These are phyloP conservation scores for Disparrhopalites patrizii DNA, from an alignment of 2,888 invertebrate genomes.

Conservation along the genomic window DNA sequence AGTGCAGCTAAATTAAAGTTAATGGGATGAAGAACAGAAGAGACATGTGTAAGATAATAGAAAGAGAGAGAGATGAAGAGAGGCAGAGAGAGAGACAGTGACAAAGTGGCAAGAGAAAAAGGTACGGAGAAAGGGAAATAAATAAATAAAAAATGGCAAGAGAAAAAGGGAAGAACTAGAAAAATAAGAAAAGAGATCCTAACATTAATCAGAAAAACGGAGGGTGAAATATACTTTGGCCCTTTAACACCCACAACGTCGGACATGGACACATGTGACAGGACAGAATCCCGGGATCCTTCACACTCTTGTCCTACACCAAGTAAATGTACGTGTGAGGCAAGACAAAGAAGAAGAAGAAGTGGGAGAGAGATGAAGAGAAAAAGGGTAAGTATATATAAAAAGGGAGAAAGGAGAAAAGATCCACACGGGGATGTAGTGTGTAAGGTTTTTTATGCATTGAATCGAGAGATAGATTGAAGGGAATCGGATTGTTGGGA, in stretches of 20 bases:
- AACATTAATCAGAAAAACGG: too few species aligned
- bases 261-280: neutral
- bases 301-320: neutral
- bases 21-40: too few species aligned
- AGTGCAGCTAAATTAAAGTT: too few species aligned
- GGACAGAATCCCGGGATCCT: neutral
- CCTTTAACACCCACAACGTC: neutral
- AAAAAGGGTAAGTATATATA: too few species aligned
- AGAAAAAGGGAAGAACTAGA: too few species aligned
- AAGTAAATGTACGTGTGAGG: neutral
- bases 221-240: too few species aligned
- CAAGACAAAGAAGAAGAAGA: too few species aligned
- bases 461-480: slow-evolving; percentile 6
- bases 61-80: neutral
- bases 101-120: neutral
- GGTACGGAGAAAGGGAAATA: neutral
- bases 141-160: too few species aligned
- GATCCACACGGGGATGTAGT: neutral
- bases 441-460: slow-evolving; percentile 5
- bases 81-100: neutral
- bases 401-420: too few species aligned
- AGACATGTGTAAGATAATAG: too few species aligned
- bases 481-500: neutral
- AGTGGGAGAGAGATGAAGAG: too few species aligned
- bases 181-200: too few species aligned